Percentiles rank a stretch among this genome's conserved stretches.
Evolutionary conservation across 2,888 invertebrate genomes (phyloP).

Genomic region (Anthrax anthrax): DNA sequence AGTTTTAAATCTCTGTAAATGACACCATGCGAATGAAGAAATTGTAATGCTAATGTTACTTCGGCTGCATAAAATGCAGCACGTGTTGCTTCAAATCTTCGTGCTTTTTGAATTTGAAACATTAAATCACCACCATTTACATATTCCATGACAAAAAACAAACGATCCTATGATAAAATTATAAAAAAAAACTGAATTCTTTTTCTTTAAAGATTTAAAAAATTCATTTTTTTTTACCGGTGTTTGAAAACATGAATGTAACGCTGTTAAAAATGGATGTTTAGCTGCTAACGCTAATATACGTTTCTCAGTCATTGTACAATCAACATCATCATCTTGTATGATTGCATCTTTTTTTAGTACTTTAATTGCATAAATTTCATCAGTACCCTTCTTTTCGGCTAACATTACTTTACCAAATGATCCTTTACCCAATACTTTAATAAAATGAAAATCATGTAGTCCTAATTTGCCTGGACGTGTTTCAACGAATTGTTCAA

Average conservation of each 20-base stretch:
- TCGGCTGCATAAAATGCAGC: slow-evolving; percentile 95
- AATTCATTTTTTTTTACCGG: slow-evolving; percentile 42
- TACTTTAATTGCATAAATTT: slow-evolving; percentile 76
- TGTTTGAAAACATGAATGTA: slow-evolving; percentile 96
- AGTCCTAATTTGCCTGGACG: slow-evolving; percentile 49
- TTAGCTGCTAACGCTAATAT: slow-evolving; percentile 93
- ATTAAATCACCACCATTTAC: slow-evolving; percentile 97
- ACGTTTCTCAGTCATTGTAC: slow-evolving; percentile 96
- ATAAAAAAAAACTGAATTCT: too few species aligned
- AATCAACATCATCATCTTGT: slow-evolving; percentile 98
- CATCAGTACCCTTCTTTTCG: slow-evolving; percentile 83
- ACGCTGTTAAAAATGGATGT: slow-evolving; percentile 94
- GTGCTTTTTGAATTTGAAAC: slow-evolving; percentile 97
- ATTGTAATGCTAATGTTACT: slow-evolving; percentile 93
- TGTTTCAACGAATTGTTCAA: slow-evolving; percentile 24
- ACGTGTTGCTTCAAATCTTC: slow-evolving; percentile 92
- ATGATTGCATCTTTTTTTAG: slow-evolving; percentile 96
- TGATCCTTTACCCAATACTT: slow-evolving; percentile 97
- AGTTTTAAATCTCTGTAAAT: slow-evolving; percentile 97
- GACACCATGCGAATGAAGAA: slow-evolving; percentile 91
- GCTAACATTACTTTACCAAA: slow-evolving; percentile 99
- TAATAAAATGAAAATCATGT: slow-evolving; percentile 91
- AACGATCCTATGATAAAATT: slow-evolving; percentile 47
- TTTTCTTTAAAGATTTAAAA: not conserved
- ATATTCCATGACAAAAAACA: slow-evolving; percentile 99